These are phyloP conservation scores for Sphenodon punctatus DNA, from an alignment of 2,797 vertebrate species.

Conservation along the genomic window DNA sequence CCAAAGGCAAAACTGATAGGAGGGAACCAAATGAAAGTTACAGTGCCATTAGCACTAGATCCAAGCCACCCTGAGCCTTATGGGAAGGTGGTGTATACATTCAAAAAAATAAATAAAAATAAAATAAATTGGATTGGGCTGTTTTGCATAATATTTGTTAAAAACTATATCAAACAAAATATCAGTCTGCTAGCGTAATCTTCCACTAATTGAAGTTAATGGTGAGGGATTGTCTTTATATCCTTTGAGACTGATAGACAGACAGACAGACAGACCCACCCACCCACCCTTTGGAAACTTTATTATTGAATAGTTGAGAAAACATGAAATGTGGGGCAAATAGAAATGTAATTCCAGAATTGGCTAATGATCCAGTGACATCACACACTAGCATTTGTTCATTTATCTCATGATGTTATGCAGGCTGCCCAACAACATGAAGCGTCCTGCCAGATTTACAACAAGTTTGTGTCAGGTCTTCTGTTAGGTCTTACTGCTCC, in stretches of 20 bases:
- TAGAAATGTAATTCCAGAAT: not conserved
- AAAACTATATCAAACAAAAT: not conserved
- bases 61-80: too few relatives aligned
- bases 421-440: not conserved
- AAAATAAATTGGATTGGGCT: too few relatives aligned
- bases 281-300: too few relatives aligned
- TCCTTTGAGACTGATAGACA: too few relatives aligned
- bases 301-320: too few relatives aligned
- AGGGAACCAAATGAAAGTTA: not conserved
- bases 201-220: too few relatives aligned
- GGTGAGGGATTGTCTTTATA: too few relatives aligned
- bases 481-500: not conserved
- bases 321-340: not conserved
- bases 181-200: too few relatives aligned
- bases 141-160: not conserved
- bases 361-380: not conserved
- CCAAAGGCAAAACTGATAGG: not conserved
- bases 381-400: not conserved
- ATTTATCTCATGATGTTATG: slow-evolving; percentile 19
- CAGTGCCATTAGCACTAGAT: not conserved
- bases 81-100: too few relatives aligned
- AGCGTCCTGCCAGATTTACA: not conserved
- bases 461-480: not conserved
- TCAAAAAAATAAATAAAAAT: too few relatives aligned
- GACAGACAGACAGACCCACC: too few relatives aligned